Evolutionary conservation across 2,113 vertebrate genomes (phyloP).

Genomic region (Gadus macrocephalus): DNA sequence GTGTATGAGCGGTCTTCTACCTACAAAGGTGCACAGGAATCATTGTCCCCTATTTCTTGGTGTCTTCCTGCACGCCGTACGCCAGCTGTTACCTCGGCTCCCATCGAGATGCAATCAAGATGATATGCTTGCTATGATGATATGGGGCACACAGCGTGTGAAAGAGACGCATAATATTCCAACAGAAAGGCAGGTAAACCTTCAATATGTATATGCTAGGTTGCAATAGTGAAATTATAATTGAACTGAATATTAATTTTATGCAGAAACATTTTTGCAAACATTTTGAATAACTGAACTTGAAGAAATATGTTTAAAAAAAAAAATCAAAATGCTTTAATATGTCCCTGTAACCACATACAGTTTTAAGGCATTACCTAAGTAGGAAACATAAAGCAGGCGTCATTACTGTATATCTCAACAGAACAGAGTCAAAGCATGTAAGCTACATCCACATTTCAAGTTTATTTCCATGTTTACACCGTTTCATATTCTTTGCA

Average conservation of each 20-base stretch:
- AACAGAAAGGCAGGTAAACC: slow-evolving; percentile 58
- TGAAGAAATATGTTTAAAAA: background rate
- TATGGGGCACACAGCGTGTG: slow-evolving; percentile 47
- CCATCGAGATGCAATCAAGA: slow-evolving; percentile 64
- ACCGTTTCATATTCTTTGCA: slow-evolving; percentile 66
- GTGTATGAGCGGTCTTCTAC: background rate
- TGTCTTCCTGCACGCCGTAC: slow-evolving; percentile 10
- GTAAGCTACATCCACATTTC: slow-evolving; percentile 58
- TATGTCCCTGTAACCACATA: slow-evolving; percentile 49
- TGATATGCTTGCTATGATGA: slow-evolving; percentile 60
- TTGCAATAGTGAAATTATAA: slow-evolving; percentile 35
- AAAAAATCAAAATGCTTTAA: slow-evolving; percentile 42
- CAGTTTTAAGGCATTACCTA: slow-evolving; percentile 40
- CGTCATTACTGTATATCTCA: slow-evolving; percentile 58
- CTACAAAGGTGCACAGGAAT: slow-evolving; percentile 51
- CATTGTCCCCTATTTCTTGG: slow-evolving; percentile 61
- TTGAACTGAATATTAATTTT: background rate
- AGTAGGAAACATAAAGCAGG: slow-evolving; percentile 36
- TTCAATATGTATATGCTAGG: slow-evolving; percentile 50
- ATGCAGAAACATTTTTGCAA: background rate
- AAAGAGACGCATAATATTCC: slow-evolving; percentile 50
- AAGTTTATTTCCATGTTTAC: slow-evolving; percentile 73
- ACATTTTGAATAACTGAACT: background rate
- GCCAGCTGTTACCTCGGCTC: slow-evolving; percentile 63
- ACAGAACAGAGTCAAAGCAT: slow-evolving; percentile 51